These are phyloP conservation scores for Crypturellus tataupa DNA, from an alignment of 2,797 vertebrate genomes.

Conservation along the genomic window DNA sequence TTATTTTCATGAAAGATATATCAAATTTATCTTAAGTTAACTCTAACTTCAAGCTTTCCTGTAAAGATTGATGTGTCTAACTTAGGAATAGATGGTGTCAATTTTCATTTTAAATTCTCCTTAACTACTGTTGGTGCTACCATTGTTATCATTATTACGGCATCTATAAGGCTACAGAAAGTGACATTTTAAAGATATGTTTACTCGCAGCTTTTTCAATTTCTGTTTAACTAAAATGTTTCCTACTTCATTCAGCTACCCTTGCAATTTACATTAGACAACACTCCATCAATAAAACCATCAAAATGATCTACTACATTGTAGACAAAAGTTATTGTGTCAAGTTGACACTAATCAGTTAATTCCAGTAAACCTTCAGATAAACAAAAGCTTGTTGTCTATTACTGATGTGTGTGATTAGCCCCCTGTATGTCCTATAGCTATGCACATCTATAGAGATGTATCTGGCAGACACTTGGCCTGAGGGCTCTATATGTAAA, in stretches of 20 bases:
- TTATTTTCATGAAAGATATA: slow-evolving; percentile 48
- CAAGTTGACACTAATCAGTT: slow-evolving; percentile 96
- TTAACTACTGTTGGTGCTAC: slow-evolving; percentile 68
- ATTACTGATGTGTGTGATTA: slow-evolving; percentile 92
- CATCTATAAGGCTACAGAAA: slow-evolving; percentile 65
- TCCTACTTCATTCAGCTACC: slow-evolving; percentile 70
- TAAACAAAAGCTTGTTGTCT: slow-evolving; percentile 96
- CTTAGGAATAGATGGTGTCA: slow-evolving; percentile 62
- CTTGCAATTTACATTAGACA: slow-evolving; percentile 83
- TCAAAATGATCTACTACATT: slow-evolving; percentile 83
- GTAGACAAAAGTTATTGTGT: slow-evolving; percentile 91
- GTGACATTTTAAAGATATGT: slow-evolving; percentile 70
- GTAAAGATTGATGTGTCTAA: slow-evolving; percentile 59
- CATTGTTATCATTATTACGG: slow-evolving; percentile 47
- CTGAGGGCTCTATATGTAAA: slow-evolving; percentile 88
- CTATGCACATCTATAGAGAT: slow-evolving; percentile 89
- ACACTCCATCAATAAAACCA: slow-evolving; percentile 90
- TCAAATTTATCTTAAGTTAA: slow-evolving; percentile 5
- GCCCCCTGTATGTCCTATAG: slow-evolving; percentile 87
- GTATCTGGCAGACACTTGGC: slow-evolving; percentile 93
- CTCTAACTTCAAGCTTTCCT: slow-evolving; percentile 61
- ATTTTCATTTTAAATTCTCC: slow-evolving; percentile 70
- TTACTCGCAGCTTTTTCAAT: slow-evolving; percentile 74
- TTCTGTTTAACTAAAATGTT: slow-evolving; percentile 76
- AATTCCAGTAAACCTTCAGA: slow-evolving; percentile 96